These are phyloP conservation scores for Nannospalax galili DNA, from an alignment of 2,113 vertebrate species.

Conservation along the genomic window DNA sequence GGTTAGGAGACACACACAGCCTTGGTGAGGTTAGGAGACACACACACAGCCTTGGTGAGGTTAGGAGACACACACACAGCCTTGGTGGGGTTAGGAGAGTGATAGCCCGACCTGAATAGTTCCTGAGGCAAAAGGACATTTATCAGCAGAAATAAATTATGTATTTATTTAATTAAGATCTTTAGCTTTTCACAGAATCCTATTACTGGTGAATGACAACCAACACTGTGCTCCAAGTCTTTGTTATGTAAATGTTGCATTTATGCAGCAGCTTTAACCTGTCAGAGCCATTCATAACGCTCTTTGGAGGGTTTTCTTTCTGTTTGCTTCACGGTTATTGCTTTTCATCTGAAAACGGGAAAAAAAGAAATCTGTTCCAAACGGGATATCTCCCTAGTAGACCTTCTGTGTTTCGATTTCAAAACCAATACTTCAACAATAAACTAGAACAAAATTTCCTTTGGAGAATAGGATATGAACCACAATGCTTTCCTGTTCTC, in stretches of 20 bases:
- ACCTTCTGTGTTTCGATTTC: conserved; percentile 42
- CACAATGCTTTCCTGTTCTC: not conserved
- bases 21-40: not conserved
- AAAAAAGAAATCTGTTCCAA: not conserved
- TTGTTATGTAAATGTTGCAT: conserved; percentile 78
- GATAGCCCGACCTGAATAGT: not conserved
- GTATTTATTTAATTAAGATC: conserved; percentile 74
- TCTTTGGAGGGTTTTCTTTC: conserved; percentile 45
- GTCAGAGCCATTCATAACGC: conserved; percentile 42
- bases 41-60: too few species aligned
- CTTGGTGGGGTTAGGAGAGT: not conserved
- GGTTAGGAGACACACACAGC: too few species aligned
- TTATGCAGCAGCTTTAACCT: conserved; percentile 64
- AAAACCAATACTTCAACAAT: conserved; percentile 54
- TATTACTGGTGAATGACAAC: conserved; percentile 69
- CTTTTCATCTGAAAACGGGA: conserved; percentile 62
- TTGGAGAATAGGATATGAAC: not conserved
- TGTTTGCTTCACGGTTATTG: conserved; percentile 53
- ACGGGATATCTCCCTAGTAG: conserved; percentile 24
- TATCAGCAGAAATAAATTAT: conserved; percentile 59
- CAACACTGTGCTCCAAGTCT: conserved; percentile 54
- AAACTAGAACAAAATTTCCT: conserved; percentile 36
- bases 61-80: too few species aligned
- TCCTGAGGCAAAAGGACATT: conserved; percentile 61
- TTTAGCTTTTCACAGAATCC: conserved; percentile 64